A percentile compares a stretch with the other conserved stretches of the same genome.
phyloP scores from a whole-genome alignment of 2,797 vertebrate genomes.

The Trachops cirrhosus region DNA sequence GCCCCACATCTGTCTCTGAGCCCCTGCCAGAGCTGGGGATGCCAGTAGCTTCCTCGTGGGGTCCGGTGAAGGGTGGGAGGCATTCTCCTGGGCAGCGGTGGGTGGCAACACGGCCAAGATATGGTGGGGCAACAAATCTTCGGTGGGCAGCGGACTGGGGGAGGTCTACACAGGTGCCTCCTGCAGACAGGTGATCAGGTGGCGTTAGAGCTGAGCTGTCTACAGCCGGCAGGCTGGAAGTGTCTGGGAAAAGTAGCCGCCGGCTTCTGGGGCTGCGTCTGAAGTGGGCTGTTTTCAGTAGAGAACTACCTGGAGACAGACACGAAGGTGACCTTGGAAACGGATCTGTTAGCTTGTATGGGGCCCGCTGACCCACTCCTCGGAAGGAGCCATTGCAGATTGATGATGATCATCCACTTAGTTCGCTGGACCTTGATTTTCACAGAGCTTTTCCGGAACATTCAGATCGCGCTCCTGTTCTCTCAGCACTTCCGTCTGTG shows the following conservation, averaged over 20 bases:
- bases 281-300: not conserved
- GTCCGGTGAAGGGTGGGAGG: too few species aligned
- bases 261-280: not conserved
- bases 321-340: not conserved
- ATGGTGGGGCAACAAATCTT: not conserved
- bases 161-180: not conserved
- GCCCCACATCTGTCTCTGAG: not conserved
- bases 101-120: not conserved
- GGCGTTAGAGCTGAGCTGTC: not conserved
- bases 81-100: not conserved
- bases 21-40: not conserved
- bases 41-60: not conserved
- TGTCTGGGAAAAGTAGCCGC: not conserved
- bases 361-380: not conserved
- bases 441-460: not conserved
- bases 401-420: not conserved
- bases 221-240: accelerated
- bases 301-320: not conserved
- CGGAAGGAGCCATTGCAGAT: not conserved
- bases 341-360: not conserved
- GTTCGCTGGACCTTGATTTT: not conserved
- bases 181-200: not conserved
- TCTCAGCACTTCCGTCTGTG: not conserved
- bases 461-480: not conserved
- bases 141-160: not conserved